Base-by-base conservation (phyloP, 23 tunicate species). In the Diplosoma virens region DNA sequence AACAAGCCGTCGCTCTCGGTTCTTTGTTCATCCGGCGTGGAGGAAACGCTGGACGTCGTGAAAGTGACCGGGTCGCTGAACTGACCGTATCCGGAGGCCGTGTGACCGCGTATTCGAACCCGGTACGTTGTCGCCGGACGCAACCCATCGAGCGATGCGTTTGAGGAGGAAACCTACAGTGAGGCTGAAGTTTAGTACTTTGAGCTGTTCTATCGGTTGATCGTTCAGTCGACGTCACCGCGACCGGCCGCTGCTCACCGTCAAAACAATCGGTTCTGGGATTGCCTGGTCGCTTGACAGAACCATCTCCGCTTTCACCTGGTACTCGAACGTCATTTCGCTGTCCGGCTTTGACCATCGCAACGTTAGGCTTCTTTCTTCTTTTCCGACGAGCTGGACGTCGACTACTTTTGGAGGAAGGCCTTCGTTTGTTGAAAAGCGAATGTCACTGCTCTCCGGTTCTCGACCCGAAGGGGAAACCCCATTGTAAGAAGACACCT, bases 401-500 rank as follows among this genome's bases (percentile, higher is more conserved):
- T 77, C 33, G 24, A 1, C 0, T 1, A 73, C 81, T 1, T 7
- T 69, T 3, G 87, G 55, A 18, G 95, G 95, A 36, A 88, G 79
- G 28, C 31, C 46, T 30, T 58, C 89, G 28, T 64, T 59, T 22
- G 90, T 90, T 20, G 97, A 73, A 22, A 84, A 50, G 17, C 74
- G 55, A 32, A 90, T 58, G 5, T 25, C 9, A 5, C 50, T 78
- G 17, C 5, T 67, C 30, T 28, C 72, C 0, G 87, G 32, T n/a
- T 37, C 22, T 6, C 47, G 52, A 47, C 75, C 33, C 2, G 33
- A 58, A 0, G 67, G 34, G 11, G 87, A 65, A 21, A 90, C 90
- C 3, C 79, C 90, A 75, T 90, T 90, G 59, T 28, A 79, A 6
- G 97, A 79, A 3, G 76, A 28, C 32, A 90, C 67, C 97, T 90